phyloP scores from a whole-genome alignment of 2,888 invertebrate genomes.

The Drosophila merina region DNA sequence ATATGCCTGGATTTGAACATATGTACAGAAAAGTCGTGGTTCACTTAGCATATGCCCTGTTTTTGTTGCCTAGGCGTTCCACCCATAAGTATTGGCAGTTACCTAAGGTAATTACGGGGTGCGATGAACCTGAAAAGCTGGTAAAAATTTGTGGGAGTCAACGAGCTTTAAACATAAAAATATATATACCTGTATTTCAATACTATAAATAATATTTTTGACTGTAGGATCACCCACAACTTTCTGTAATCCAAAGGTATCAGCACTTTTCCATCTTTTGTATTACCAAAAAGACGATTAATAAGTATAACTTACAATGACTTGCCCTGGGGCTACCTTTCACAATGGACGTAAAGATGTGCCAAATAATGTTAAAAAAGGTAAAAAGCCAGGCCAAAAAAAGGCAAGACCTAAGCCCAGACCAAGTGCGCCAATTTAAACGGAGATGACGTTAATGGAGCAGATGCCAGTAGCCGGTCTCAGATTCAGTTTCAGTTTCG shows the following conservation, averaged over 20 bases:
- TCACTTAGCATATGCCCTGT: constrained; percentile 3
- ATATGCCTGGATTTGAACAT: neutral
- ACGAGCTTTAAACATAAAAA: neutral
- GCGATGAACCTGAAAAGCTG: constrained; percentile 54
- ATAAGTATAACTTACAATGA: constrained; percentile 32
- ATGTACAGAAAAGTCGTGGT: neutral
- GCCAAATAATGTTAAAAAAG: constrained; percentile 44
- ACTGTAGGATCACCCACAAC: neutral
- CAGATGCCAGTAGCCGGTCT: constrained; percentile 53
- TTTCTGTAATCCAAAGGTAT: constrained; percentile 1
- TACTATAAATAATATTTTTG: neutral
- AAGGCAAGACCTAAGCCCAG: constrained; percentile 18
- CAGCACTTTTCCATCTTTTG: constrained; percentile 7
- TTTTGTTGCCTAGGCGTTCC: neutral
- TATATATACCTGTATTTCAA: neutral
- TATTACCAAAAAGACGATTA: constrained; percentile 18
- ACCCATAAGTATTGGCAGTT: constrained; percentile 6
- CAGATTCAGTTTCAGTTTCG: constrained; percentile 10
- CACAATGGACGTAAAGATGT: constrained; percentile 50
- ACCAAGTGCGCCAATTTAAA: constrained; percentile 60
- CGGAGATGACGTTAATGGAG: constrained; percentile 53
- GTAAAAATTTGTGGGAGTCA: neutral
- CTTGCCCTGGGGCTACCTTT: constrained; percentile 54
- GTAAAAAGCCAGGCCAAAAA: constrained; percentile 22
- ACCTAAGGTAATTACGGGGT: constrained; percentile 27